Conservation (phyloP, 2,797 vertebrate genomes). For the Tangara arthus region DNA sequence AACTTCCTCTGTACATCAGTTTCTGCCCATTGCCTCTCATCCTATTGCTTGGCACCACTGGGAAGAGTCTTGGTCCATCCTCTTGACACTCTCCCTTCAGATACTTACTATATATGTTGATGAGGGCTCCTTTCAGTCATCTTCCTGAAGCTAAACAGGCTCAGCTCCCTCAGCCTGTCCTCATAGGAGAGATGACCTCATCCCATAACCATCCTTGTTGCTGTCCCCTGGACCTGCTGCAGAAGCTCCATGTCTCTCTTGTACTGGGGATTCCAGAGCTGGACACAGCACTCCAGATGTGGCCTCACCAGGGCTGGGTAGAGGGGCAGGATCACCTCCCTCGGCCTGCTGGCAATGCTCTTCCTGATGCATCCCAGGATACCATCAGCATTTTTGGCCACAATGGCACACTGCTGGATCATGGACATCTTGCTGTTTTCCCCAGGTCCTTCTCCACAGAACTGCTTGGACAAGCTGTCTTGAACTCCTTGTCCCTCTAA, state of each 20-base stretch:
- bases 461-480: neutral
- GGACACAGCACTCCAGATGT: neutral
- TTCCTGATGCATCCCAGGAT: neutral
- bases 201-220: neutral
- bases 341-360: neutral
- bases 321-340: neutral
- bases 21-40: neutral
- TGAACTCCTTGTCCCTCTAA: neutral
- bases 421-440: neutral
- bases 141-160: neutral
- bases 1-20: neutral
- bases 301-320: neutral
- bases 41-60: neutral
- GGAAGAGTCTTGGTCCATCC: neutral
- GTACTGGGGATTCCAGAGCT: neutral
- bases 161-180: neutral
- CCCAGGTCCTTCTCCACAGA: neutral
- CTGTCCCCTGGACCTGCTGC: neutral
- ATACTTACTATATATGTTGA: too few relatives aligned
- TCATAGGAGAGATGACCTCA: neutral
- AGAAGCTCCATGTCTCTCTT: neutral
- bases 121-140: neutral
- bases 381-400: neutral
- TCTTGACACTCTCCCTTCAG: neutral
- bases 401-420: neutral